Base-by-base conservation (phyloP, 1,140 invertebrate genomes). In the Drosophila ercepeae region DNA sequence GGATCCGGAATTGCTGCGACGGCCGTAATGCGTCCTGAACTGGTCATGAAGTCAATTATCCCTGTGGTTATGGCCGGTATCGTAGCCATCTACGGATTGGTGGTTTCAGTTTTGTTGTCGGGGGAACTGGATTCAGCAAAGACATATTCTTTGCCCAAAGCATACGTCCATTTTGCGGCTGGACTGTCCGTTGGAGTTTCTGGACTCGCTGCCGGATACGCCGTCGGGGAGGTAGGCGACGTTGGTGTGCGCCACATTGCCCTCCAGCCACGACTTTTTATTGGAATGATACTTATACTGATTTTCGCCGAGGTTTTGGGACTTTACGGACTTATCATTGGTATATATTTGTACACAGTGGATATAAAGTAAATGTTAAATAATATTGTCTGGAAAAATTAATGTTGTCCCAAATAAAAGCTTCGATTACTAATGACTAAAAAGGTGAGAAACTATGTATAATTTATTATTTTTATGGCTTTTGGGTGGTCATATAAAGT, bases 241-340 rank as follows among this genome's bases (percentile, higher is more conserved):
- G 96, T 96, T 29, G 97, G 97, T 78, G 97, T 98, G 1, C 93
- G 97, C 83, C 97, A 97, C 73, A 98, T 96, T 48, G 97, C 97
- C 23, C 97, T 98, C 90, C 97, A 98, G 90, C 97, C 97, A 7
- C 94, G 97, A 84, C 93, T 98, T 4, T 98, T 97, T 92, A 96
- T 99, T 51, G 97, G 97, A 74, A 98, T 99, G 97, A 98, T 98
- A 89, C 93, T 98, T 32, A 98, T 99, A 91, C 94, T 98, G 69
- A 98, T 98, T 93, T 98, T 99, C 92, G 97, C 97, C 78, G 98
- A 99, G 94, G 97, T 98, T 83, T 93, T 98, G 91, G 97, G 98
- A 93, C 94, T 98, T 19, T 98, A 98, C 91, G 97, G 97, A 78
- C 94, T 98, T 57, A 98, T 98, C 92, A 97, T 98, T 61, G 97